phyloP scores from a whole-genome alignment of 2,888 invertebrate genomes.

The Cheilosia vulpina region DNA sequence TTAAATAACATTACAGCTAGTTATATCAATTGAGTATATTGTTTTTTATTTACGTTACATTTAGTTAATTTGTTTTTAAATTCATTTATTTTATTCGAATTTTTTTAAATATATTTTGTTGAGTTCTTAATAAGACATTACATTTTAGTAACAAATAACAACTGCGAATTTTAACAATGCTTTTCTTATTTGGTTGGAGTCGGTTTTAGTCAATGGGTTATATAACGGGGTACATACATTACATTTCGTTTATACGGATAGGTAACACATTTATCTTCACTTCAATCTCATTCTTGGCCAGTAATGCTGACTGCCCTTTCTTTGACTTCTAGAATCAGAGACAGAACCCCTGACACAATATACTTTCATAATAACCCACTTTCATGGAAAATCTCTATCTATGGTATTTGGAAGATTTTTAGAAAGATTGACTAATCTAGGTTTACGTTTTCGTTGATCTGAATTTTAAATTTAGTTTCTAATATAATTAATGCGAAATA shows the following conservation, averaged over 20 bases:
- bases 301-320: too few species aligned
- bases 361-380: background rate
- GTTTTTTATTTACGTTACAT: slow-evolving; percentile 31
- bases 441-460: slow-evolving; percentile 58
- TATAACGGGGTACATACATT: background rate
- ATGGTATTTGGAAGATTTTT: background rate
- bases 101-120: slow-evolving; percentile 21
- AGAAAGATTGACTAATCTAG: slow-evolving; percentile 8
- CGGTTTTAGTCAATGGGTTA: background rate
- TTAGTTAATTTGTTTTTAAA: slow-evolving; percentile 22
- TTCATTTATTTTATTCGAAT: slow-evolving; percentile 29
- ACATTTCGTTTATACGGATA: background rate
- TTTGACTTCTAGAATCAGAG: too few species aligned
- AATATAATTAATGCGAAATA: too few species aligned
- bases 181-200: background rate
- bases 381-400: background rate
- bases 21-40: slow-evolving; percentile 37
- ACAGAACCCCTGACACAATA: too few species aligned
- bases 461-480: slow-evolving; percentile 30
- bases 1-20: slow-evolving; percentile 61
- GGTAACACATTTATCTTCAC: background rate
- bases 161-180: slow-evolving; percentile 26
- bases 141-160: slow-evolving; percentile 47
- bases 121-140: slow-evolving; percentile 32
- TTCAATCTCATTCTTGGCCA: too few species aligned